Percentiles rank a stretch among this genome's conserved stretches.
These are phyloP conservation scores for Drosophila rhopaloa DNA, from an alignment of 1,140 invertebrate genomes.

Conservation along the genomic window DNA sequence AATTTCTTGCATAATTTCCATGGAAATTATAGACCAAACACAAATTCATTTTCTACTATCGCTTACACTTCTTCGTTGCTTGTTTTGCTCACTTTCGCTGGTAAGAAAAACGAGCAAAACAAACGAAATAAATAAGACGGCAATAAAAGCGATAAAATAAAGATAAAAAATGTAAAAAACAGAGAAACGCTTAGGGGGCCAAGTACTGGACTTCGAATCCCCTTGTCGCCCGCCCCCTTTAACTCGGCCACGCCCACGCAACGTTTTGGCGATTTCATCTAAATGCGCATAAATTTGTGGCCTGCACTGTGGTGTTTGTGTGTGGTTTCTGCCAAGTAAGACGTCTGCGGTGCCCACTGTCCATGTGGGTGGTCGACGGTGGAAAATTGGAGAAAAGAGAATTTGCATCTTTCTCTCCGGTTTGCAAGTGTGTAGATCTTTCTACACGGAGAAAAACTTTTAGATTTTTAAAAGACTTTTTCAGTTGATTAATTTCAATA, in stretches of 20 bases:
- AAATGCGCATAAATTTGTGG: constrained; percentile 79
- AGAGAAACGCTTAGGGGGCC: constrained; percentile 24
- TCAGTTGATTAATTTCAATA: constrained; percentile 14
- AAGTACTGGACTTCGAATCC: constrained; percentile 6
- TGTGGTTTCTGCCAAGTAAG: constrained; percentile 50
- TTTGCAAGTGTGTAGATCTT: constrained; percentile 27
- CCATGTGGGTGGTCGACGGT: constrained; percentile 71
- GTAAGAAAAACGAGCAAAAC: constrained; percentile 29
- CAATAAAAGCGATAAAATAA: constrained; percentile 36
- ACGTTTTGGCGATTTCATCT: constrained; percentile 66
- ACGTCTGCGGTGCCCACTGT: constrained; percentile 68
- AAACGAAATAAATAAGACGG: constrained; percentile 41
- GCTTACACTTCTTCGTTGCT: constrained; percentile 3
- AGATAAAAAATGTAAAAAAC: constrained; percentile 23
- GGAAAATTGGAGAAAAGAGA: constrained; percentile 48
- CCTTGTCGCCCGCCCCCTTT: background rate
- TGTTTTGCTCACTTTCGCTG: constrained; percentile 30
- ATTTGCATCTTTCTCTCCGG: constrained; percentile 32
- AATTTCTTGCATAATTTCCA: constrained; percentile 36
- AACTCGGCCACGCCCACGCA: constrained; percentile 61
- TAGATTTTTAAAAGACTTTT: background rate
- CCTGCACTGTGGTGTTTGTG: constrained; percentile 16
- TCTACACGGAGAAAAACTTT: background rate
- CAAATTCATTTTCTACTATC: constrained; percentile 25
- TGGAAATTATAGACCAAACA: constrained; percentile 34